Base-by-base conservation (phyloP, 2,113 vertebrate species). In the Acanthisitta chloris region DNA sequence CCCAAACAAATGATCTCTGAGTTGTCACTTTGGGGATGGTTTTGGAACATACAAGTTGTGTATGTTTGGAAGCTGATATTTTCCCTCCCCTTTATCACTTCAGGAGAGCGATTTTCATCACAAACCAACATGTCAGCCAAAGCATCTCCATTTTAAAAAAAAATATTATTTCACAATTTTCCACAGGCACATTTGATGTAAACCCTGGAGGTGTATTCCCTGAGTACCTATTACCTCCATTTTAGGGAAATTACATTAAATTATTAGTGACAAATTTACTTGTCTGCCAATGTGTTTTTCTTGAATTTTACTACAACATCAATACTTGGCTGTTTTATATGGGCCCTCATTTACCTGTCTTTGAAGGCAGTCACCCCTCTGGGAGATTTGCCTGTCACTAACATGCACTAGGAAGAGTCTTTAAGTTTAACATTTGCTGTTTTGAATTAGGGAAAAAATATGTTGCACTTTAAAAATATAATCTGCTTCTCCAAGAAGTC, bases 261-360 rank as follows among this genome's bases (percentile, higher is more conserved):
- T 98, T 98, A 98, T 98, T 98, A 98, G 98, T 98, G 98, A 98
- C 98, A 98, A 98, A 98, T 98, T 98, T 98, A 98, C 98, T 98
- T 98, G 98, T 98, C 98, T 98, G 98, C 98, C 98, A 97, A 98
- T 98, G 98, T 98, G 98, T 98, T 98, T 98, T 98, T 98, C 98
- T 98, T 97, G 97, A 98, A 97, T 98, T 98, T 98, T 98, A 98
- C 98, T 98, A 98, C 98, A 98, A 98, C 98, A 98, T 98, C 98
- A 98, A 98, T 98, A 98, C 97, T 98, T 98, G 97, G 96, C 97
- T 98, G 97, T 98, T 98, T 98, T 98, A 98, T 98, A 97, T 91
- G 96, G 98, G 97, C 97, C 98, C 97, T 98, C 97, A 97, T 98
- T 98, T 98, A 98, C 97, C 98, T 98, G 97, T 97, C 98, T 98